Base-by-base conservation (phyloP, 2,888 invertebrate species). In the Polydrusus cervinus region DNA sequence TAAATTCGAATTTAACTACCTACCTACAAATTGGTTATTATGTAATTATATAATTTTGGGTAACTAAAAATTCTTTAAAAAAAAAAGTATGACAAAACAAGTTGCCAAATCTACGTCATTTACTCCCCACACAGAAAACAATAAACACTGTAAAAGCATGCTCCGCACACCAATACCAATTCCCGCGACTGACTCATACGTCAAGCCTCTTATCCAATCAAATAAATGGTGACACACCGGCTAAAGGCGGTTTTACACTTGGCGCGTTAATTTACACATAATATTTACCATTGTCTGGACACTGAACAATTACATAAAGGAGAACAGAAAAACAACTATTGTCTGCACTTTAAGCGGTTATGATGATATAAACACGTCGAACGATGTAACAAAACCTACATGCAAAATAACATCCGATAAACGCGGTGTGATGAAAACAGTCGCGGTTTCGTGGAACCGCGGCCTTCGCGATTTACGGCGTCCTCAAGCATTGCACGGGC, bases 181-280 rank as follows among this genome's bases (percentile, higher is more conserved):
- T 64, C 71, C 43, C 71, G 51, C 64, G 64, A 64, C 71, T 71
- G 53, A 62, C 25, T 13, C 64, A 51, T 40, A 71, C 71, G 71
- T 71, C 64, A 51, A 43, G 51, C 14, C 43, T 20, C 5, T 43
- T 51, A 71, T 53, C 71, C 51, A 71, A 71, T 64, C 64, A 57
- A 16, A 66, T 34, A 18, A 66, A 66, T 40, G 43, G 49, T 18
- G 25, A 14, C 16, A 61, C 14, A 6, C 7, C 51, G 20, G 53
- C 53, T 64, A 64, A 71, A 62, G 71, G 71, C 43, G 71, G 71
- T 71, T 71, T 62, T 71, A 71, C 71, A 69, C 61, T 61, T 67
- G 45, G 49, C 40, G 49, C 18, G 14, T 16, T 45, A 8, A 47
- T 30, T 49, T 16, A 6, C 10, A 34, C 34, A 34, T 34, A 13